Evolutionary conservation across 2,888 invertebrate species (phyloP), one percentile per base, ranked within the genome.

Genomic region (Ophion obscuratus): DNA sequence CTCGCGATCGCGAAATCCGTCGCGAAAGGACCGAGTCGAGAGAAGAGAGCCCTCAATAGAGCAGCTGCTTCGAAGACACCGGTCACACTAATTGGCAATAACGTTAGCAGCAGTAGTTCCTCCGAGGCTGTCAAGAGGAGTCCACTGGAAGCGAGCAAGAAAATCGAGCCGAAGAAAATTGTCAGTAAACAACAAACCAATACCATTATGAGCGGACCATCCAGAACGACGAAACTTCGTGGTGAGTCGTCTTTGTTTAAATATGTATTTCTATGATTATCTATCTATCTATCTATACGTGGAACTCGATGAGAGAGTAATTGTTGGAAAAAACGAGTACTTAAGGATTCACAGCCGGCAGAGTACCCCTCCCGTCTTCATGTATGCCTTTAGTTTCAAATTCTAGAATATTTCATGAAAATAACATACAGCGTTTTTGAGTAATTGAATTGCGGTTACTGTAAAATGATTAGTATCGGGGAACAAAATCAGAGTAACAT

Each of bases 31-130:
- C 92, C 92, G 4, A 93, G 90, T 85, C 93, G 94, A 83, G 93
- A 93, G 24, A 94, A 94, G 68, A 90, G 94, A 75, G 93, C 93
- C 24, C 81, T 94, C 82, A 92, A 94, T 81, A 90, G 94, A 90
- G 92, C 91, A 20, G 86, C 86, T 11, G 68, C 74, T 2, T 47
- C 84, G 78, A 76, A 86, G 64, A 79, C 85, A 59, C 81, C 81
- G 17, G 70, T 73, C 1, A 44, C 81, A 36, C 31, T 84, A 3
- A 66, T 85, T 40, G 85, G 86, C 78, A 89, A 85, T 81, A 85
- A 83, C 73, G 80, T 87, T n/a, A 87, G 81, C 81, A 88, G 83
- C 85, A 87, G 81, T 80, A 87, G 81, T 80, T 86, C 88, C 7
- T 68, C 80, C 78, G 84, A 88, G 36, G 44, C 67, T 62, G 64